Conservation (phyloP, 2,797 vertebrate genomes). For the Sebastes minor region DNA sequence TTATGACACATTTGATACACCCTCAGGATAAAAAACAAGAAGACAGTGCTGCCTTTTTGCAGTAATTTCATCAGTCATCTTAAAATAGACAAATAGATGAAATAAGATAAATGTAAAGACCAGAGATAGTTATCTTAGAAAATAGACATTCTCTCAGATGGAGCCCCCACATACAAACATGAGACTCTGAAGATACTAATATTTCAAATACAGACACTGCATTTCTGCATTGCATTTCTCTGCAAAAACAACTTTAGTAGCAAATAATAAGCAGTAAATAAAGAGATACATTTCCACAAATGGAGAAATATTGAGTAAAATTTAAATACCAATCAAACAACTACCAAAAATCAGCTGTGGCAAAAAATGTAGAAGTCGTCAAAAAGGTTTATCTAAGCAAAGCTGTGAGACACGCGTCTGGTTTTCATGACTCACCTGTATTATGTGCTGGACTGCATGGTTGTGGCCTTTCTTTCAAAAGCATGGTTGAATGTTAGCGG, state of each 20-base stretch:
- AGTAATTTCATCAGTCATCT: background rate
- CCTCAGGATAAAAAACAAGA: background rate
- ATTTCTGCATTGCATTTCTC: background rate
- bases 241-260: background rate
- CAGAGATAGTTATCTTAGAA: background rate
- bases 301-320: background rate
- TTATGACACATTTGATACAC: background rate
- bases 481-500: background rate
- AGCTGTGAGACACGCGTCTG: background rate
- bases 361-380: background rate
- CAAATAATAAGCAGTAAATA: background rate
- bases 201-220: background rate
- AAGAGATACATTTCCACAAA: background rate
- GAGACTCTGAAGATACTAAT: background rate
- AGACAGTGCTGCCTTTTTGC: background rate
- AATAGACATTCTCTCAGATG: background rate
- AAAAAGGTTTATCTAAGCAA: background rate
- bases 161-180: background rate
- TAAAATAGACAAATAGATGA: background rate
- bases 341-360: background rate
- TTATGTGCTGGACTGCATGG: conserved; percentile 13
- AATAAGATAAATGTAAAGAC: background rate
- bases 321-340: background rate
- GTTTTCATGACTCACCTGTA: conserved; percentile 63
- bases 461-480: conserved; percentile 30